Evolutionary conservation across 2,888 invertebrate genomes (phyloP).

Genomic region (Thereva unica): DNA sequence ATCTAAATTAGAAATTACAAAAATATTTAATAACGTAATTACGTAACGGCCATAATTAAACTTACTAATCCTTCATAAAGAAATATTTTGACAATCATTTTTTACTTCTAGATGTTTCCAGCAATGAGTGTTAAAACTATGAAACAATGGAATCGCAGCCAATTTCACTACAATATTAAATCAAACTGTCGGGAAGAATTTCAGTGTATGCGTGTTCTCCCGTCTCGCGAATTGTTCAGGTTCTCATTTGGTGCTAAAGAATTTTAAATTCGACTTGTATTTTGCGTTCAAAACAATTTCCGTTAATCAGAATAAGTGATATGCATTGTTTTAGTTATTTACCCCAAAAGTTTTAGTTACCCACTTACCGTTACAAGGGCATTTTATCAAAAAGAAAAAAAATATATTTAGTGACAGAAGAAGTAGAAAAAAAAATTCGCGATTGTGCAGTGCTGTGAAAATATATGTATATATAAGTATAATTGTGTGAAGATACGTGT

Average conservation of each 20-base stretch:
- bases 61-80: too few relatives aligned
- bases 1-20: too few relatives aligned
- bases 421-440: background rate
- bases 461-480: too few relatives aligned
- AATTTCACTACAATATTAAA: conserved; percentile 3
- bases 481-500: conserved; percentile 3
- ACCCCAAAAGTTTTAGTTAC: too few relatives aligned
- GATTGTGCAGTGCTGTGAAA: conserved; percentile 5
- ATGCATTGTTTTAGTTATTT: conserved; percentile 2
- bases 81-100: too few relatives aligned
- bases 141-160: background rate
- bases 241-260: conserved; percentile 28
- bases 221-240: conserved; percentile 4
- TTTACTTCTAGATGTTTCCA: background rate
- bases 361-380: too few relatives aligned
- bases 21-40: too few relatives aligned
- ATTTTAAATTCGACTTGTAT: conserved; percentile 26
- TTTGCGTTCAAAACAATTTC: background rate
- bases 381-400: too few relatives aligned
- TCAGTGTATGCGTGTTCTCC: conserved; percentile 4
- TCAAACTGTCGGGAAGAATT: conserved; percentile 14
- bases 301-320: background rate
- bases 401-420: too few relatives aligned
- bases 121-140: background rate
- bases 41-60: too few relatives aligned